phyloP scores from a whole-genome alignment of 2,797 vertebrate genomes.

The Coreius guichenoti region DNA sequence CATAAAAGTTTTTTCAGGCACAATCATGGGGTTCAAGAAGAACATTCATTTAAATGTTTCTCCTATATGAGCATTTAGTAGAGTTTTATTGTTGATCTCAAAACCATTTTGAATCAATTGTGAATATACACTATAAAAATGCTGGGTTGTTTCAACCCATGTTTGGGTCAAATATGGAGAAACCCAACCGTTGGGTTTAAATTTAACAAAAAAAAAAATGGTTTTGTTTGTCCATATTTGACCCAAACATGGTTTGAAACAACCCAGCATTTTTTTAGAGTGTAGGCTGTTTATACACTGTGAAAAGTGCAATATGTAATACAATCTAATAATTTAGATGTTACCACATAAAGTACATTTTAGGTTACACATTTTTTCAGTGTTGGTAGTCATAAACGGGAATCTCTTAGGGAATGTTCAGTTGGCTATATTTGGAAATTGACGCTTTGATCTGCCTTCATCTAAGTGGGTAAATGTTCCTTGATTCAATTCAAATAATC shows the following conservation, averaged over 20 bases:
- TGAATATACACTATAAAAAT: not conserved
- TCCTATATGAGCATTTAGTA: not conserved
- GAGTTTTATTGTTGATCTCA: not conserved
- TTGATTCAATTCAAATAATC: constrained; percentile 34
- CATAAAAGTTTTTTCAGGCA: not conserved
- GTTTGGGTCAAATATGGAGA: too few relatives aligned
- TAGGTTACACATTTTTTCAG: not conserved
- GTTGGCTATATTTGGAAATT: not conserved
- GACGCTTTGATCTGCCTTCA: not conserved
- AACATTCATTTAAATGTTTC: constrained; percentile 2
- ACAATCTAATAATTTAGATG: not conserved
- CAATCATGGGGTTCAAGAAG: not conserved
- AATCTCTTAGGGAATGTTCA: not conserved
- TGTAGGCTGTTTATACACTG: not conserved
- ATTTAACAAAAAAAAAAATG: too few relatives aligned
- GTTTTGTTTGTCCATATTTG: not conserved
- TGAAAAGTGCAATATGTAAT: not conserved
- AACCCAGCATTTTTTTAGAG: too few relatives aligned
- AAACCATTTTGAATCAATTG: not conserved
- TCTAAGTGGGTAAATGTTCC: constrained; percentile 1
- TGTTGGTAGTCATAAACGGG: not conserved
- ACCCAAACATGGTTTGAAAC: too few relatives aligned
- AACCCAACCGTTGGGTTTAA: too few relatives aligned
- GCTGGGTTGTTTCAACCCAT: too few relatives aligned
- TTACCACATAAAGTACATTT: not conserved